Evolutionary conservation across 2,797 vertebrate genomes (phyloP).

Genomic region (Mus spretus): DNA sequence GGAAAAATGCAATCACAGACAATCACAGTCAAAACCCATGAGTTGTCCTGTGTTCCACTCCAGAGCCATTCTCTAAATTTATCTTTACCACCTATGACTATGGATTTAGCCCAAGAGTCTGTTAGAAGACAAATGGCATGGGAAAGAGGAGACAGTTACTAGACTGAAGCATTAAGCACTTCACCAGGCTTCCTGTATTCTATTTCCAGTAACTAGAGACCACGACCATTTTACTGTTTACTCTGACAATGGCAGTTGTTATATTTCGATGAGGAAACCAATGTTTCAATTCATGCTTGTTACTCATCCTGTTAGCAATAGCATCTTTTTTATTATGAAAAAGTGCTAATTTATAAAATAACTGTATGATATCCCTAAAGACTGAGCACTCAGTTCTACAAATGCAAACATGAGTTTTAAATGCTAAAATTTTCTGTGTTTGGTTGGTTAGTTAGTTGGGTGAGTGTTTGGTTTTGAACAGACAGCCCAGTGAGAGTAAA

Average conservation of each 20-base stretch:
- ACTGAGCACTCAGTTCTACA: not conserved
- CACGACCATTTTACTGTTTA: not conserved
- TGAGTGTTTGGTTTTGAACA: not conserved
- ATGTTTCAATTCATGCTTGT: accelerated
- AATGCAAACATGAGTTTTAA: not conserved
- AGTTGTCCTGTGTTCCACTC: too few species aligned
- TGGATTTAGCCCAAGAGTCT: not conserved
- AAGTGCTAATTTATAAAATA: not conserved
- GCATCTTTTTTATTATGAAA: not conserved
- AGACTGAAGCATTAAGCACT: not conserved
- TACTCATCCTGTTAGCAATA: not conserved
- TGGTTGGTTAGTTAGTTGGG: not conserved
- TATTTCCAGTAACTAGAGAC: not conserved
- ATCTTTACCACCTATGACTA: not conserved
- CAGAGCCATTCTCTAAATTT: not conserved
- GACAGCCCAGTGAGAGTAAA: not conserved
- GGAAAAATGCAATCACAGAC: not conserved
- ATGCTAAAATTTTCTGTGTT: not conserved
- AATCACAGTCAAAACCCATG: not conserved
- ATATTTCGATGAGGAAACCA: not conserved
- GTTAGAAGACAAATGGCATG: not conserved
- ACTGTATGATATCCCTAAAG: not conserved
- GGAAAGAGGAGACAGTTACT: not conserved
- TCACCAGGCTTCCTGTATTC: not conserved
- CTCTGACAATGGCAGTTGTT: not conserved